phyloP scores from a whole-genome alignment of 2,888 invertebrate species.

The Ormyrus pomaceus region DNA sequence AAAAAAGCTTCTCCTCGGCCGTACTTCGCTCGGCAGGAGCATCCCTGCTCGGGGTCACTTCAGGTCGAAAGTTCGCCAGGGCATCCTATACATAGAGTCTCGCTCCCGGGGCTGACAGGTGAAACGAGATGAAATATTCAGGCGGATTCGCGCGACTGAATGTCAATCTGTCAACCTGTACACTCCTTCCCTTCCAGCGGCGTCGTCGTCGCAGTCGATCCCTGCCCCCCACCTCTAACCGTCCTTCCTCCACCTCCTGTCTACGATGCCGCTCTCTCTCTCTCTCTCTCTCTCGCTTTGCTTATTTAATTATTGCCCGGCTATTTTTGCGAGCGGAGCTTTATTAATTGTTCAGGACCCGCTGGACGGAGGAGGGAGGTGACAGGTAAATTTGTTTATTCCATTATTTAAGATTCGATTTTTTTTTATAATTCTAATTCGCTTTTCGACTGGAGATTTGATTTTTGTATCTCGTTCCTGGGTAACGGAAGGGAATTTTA shows the following conservation, averaged over 20 bases:
- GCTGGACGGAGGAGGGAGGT: too few species aligned
- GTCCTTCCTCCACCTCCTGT: conserved; percentile 24
- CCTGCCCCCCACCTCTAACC: conserved; percentile 9
- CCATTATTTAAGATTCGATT: too few species aligned
- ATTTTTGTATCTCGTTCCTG: too few species aligned
- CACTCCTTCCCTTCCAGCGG: conserved; percentile 37
- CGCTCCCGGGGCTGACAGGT: conserved; percentile 70
- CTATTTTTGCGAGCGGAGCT: too few species aligned
- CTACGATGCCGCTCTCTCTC: conserved; percentile 36
- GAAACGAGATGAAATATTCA: conserved; percentile 75
- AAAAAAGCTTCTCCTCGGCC: background rate
- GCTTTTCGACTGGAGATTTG: too few species aligned
- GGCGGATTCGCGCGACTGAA: conserved; percentile 72
- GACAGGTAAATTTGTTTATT: too few species aligned
- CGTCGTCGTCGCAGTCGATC: conserved; percentile 8
- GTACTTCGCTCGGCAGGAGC: background rate
- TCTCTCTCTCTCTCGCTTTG: conserved; percentile 34
- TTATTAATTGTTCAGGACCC: too few species aligned
- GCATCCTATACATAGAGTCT: conserved; percentile 66
- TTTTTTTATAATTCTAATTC: too few species aligned
- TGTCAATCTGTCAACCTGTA: conserved; percentile 74
- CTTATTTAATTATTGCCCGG: too few species aligned
- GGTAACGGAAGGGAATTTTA: too few species aligned
- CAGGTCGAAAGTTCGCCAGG: conserved; percentile 75
- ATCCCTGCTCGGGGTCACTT: conserved; percentile 67